A percentile compares a stretch with the other conserved stretches of the same genome.
Evolutionary conservation across 2,888 invertebrate species (phyloP).

Genomic region (Ditula angustiorana): DNA sequence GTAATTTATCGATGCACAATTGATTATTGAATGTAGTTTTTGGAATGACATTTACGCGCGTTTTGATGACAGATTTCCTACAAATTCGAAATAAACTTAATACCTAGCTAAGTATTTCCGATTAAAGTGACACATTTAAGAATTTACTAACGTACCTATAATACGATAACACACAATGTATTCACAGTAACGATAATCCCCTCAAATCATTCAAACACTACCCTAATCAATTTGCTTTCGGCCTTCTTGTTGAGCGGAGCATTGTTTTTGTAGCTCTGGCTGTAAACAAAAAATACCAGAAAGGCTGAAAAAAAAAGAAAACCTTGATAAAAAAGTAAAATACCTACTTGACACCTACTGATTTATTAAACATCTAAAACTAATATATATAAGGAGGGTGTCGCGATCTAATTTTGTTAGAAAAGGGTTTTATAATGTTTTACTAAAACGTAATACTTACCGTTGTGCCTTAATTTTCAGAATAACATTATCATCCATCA

Average conservation of each 20-base stretch:
- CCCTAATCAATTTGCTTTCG: background rate
- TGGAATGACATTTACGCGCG: background rate
- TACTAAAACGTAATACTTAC: background rate
- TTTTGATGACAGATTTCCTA: no score
- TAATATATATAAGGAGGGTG: background rate
- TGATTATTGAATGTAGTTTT: slow-evolving; percentile 1
- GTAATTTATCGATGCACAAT: slow-evolving; percentile 4
- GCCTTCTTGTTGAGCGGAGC: slow-evolving; percentile 8
- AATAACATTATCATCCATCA: slow-evolving; percentile 1
- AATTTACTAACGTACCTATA: no score
- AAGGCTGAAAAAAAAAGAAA: background rate
- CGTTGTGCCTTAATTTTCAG: slow-evolving; percentile 14
- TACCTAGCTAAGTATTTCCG: no score
- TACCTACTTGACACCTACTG: background rate
- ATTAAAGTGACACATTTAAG: no score
- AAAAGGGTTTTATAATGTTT: background rate
- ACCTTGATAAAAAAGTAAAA: background rate
- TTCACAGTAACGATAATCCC: no score
- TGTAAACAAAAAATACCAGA: background rate
- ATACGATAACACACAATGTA: no score
- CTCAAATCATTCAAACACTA: no score
- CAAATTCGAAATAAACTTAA: no score
- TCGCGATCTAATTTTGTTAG: background rate
- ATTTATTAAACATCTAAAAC: no score
- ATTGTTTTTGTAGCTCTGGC: background rate